These are phyloP conservation scores for Polydrusus pterygomalis DNA, from an alignment of 2,888 invertebrate genomes.

Conservation along the genomic window DNA sequence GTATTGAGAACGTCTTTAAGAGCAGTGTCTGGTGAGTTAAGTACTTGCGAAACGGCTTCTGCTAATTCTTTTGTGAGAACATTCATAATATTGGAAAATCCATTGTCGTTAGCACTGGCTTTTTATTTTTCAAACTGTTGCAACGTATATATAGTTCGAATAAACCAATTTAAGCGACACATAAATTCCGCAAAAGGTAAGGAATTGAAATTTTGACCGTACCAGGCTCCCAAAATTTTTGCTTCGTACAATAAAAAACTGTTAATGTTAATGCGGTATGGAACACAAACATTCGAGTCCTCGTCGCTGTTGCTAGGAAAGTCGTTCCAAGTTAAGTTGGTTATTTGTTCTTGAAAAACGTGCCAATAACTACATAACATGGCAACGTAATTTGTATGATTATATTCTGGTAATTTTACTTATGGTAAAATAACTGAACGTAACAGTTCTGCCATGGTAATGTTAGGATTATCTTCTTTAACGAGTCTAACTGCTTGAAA, in stretches of 20 bases:
- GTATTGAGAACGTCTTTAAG: too few species aligned
- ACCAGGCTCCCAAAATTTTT: neutral
- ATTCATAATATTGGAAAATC: too few species aligned
- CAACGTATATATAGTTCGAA: neutral
- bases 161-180: neutral
- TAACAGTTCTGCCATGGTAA: neutral
- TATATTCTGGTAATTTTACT: neutral
- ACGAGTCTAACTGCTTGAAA: neutral
- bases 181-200: neutral
- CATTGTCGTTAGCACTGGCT: too few species aligned
- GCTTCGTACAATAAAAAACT: neutral
- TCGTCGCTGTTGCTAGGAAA: too few species aligned
- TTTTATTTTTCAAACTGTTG: neutral
- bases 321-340: neutral
- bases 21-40: too few species aligned
- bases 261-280: neutral
- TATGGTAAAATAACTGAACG: neutral
- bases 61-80: too few species aligned
- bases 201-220: neutral
- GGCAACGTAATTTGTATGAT: neutral
- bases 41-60: too few species aligned
- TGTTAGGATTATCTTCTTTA: too few species aligned
- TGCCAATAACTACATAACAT: neutral
- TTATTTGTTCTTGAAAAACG: neutral
- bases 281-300: too few species aligned